A percentile compares a stretch with the other conserved stretches of the same genome.
These are phyloP conservation scores for Alloplasta piceator DNA, from an alignment of 2,888 invertebrate species.

Conservation along the genomic window DNA sequence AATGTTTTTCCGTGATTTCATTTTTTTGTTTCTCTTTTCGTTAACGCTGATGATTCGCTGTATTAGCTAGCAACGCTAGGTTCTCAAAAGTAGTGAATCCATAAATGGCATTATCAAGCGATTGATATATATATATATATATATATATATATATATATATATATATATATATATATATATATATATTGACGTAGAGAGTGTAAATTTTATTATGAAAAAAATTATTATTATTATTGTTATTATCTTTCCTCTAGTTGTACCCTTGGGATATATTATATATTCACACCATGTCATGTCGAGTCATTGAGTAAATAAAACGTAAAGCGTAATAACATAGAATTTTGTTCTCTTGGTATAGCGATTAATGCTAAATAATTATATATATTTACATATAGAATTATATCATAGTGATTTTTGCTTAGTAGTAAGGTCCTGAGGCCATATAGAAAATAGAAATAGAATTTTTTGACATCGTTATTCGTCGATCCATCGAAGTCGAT, in stretches of 20 bases:
- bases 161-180: too few species aligned
- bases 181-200: not conserved
- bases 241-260: conserved; percentile 32
- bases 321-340: conserved; percentile 56
- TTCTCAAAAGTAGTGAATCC: conserved; percentile 64
- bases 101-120: conserved; percentile 64
- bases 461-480: conserved; percentile 16
- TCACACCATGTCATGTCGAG: not conserved
- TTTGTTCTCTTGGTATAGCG: conserved; percentile 58
- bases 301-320: conserved; percentile 53
- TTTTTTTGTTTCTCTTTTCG: conserved; percentile 19
- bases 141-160: too few species aligned
- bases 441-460: conserved; percentile 62
- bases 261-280: conserved; percentile 11
- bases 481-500: not conserved
- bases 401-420: conserved; percentile 70
- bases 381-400: conserved; percentile 43
- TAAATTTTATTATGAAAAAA: conserved; percentile 35
- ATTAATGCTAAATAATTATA: conserved; percentile 53
- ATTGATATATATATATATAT: too few species aligned
- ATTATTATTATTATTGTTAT: not conserved
- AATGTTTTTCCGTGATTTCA: conserved; percentile 60
- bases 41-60: conserved; percentile 65
- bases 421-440: conserved; percentile 68
- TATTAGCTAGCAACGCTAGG: conserved; percentile 69